Evolutionary conservation across 1,140 invertebrate species (phyloP), one percentile per base, ranked within the genome.

Genomic region (Anthonomus grandis): DNA sequence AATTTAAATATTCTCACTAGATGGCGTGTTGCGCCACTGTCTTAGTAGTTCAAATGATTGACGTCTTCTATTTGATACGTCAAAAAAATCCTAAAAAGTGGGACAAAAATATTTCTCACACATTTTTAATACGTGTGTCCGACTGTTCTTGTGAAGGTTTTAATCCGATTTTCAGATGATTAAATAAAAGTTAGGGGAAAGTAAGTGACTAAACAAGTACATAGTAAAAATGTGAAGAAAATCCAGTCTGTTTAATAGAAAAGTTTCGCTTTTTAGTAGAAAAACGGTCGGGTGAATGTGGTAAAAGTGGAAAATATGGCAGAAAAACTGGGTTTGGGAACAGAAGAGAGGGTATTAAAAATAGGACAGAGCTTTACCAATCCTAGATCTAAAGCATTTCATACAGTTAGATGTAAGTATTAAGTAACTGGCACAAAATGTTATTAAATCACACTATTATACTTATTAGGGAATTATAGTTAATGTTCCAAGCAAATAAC

Each of bases 381-480:
- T 64, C 83, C 83, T 47, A 86, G 82, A 72, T 76, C 83, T 3
- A 81, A 80, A 36, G 82, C 87, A 56, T 93, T 92, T 75, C 90
- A 94, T 70, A 91, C 90, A 10, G 79, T 93, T 19, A 87, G 90
- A 82, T 93, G 90, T 93, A 84, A 89, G 85, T 82, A 64, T 52
- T 12, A 5, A 36, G n/a, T 45, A 48, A 45, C 52, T 12, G 21
- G n/a, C 12, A n/a, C n/a, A n/a, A n/a, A n/a, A n/a, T n/a, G n/a
- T n/a, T n/a, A n/a, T n/a, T n/a, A n/a, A n/a, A n/a, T n/a, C n/a
- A n/a, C n/a, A n/a, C n/a, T n/a, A n/a, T n/a, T n/a, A n/a, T n/a
- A n/a, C n/a, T n/a, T n/a, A n/a, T n/a, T n/a, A n/a, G n/a, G n/a
- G n/a, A n/a, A n/a, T n/a, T n/a, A n/a, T n/a, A n/a, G n/a, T n/a